Conservation (phyloP, 2,888 invertebrate species). For the Drosophila maculinotata region DNA sequence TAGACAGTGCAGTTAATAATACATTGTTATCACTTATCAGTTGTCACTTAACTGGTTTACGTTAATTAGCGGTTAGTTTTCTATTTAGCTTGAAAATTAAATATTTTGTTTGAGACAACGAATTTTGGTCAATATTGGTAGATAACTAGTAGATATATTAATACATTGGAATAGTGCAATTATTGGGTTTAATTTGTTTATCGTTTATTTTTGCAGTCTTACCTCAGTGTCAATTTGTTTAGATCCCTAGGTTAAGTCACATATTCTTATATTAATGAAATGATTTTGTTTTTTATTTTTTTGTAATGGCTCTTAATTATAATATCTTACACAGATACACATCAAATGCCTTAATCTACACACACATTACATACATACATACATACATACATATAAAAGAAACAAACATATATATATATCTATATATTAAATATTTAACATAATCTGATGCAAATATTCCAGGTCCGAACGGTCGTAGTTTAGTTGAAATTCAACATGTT, state of each 20-base stretch:
- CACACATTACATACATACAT: conserved; percentile 17
- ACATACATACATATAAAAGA: conserved; percentile 10
- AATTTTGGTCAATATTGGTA: conserved; percentile 49
- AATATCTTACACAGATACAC: conserved; percentile 11
- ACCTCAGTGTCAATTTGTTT: conserved; percentile 50
- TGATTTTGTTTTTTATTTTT: conserved; percentile 1
- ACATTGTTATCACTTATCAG: conserved; percentile 36
- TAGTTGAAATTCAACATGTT: conserved; percentile 98
- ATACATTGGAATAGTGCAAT: conserved; percentile 68
- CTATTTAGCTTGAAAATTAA: conserved; percentile 12
- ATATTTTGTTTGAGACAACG: conserved; percentile 45
- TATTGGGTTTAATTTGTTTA: conserved; percentile 51
- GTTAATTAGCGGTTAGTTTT: conserved; percentile 7
- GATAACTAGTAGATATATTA: no score
- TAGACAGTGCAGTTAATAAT: conserved; percentile 27
- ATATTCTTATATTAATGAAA: conserved; percentile 3
- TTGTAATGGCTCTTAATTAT: conserved; percentile 11
- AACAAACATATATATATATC: conserved; percentile 11
- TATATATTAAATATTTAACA: conserved; percentile 49
- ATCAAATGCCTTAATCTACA: conserved; percentile 25
- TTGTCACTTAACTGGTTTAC: no score
- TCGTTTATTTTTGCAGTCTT: conserved; percentile 33
- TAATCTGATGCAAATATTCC: conserved; percentile 82
- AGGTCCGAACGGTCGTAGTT: conserved; percentile 97
- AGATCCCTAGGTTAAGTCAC: conserved; percentile 14